These are phyloP conservation scores for Myripristis murdjan DNA, from an alignment of 2,797 vertebrate species.

Conservation along the genomic window DNA sequence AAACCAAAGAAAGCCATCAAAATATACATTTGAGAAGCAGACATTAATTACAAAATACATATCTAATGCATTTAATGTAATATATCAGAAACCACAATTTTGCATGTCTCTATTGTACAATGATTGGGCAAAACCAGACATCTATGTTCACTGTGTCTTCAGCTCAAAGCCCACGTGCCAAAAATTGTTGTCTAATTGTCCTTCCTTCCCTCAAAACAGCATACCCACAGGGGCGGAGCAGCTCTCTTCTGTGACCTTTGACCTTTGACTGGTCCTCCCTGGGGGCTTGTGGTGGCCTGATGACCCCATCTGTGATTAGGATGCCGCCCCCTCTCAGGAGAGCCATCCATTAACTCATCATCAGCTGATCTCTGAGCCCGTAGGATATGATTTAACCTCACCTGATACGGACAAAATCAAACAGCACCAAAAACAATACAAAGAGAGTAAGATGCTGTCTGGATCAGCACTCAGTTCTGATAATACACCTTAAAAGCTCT, in stretches of 20 bases:
- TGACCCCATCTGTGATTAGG: slow-evolving; percentile 58
- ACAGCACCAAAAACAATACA: too few relatives aligned
- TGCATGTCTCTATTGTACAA: too few relatives aligned
- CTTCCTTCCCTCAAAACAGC: slow-evolving; percentile 20
- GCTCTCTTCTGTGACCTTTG: slow-evolving; percentile 42
- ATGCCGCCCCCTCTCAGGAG: slow-evolving; percentile 28
- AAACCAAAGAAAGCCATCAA: too few relatives aligned
- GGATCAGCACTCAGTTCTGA: neutral
- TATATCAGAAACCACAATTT: too few relatives aligned
- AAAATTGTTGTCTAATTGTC: slow-evolving; percentile 6
- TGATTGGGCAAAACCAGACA: slow-evolving; percentile 6
- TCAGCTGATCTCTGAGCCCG: slow-evolving; percentile 33
- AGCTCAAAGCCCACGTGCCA: neutral
- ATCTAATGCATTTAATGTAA: too few relatives aligned
- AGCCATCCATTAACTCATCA: slow-evolving; percentile 45
- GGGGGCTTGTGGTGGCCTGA: slow-evolving; percentile 26
- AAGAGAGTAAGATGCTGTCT: neutral
- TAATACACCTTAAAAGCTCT: neutral
- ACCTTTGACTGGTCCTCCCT: slow-evolving; percentile 59
- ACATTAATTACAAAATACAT: neutral
- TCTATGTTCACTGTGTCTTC: slow-evolving; percentile 6
- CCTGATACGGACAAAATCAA: neutral
- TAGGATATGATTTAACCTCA: neutral
- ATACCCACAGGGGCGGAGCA: neutral
- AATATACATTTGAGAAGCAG: too few relatives aligned